Evolutionary conservation across 2,113 vertebrate species (phyloP), one percentile per base, ranked within the genome.

Genomic region (Acrocephalus arundinaceus): DNA sequence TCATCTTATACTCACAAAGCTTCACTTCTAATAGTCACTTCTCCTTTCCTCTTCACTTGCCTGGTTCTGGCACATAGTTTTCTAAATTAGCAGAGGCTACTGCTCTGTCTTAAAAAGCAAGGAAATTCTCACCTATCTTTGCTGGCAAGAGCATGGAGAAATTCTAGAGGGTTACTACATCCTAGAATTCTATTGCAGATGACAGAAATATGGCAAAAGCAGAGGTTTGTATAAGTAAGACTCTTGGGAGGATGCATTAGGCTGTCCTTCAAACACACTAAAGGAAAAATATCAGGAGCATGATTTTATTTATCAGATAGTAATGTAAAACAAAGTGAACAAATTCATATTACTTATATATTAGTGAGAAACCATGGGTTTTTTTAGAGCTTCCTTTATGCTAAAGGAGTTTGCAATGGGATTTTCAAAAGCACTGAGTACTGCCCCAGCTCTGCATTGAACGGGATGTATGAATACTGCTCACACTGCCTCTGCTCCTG

Each of bases 1-100:
- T 92, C 91, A 87, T 97, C 66, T 96, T 93, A 73, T 45, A 89
- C 88, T 95, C 85, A 72, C 87, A 97, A 97, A 95, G 85, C 90
- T 91, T 86, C 61, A 86, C 18, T 85, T 92, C 77, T 87, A 87
- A 96, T 37, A 10, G 83, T 74, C 68, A 49, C 27, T 94, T 95
- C 39, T 87, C 63, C 72, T 91, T 96, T 94, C 93, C 86, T 93
- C 95, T 96, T 96, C 94, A 90, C 91, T 91, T 88, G 58, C 92
- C 92, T 92, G 70, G 90, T 94, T 97, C 87, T 94, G 80, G 80
- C 49, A 94, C 58, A 78, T 83, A 94, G 89, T 80, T 96, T 91
- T 93, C 68, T 89, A 96, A 97, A 97, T 94, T 79, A 95, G 55
- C 82, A 71, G 65, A 96, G 62, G 76, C 79, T 79, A 57, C 57